Conservation (phyloP, 2,113 vertebrate genomes). For the Pipa parva region DNA sequence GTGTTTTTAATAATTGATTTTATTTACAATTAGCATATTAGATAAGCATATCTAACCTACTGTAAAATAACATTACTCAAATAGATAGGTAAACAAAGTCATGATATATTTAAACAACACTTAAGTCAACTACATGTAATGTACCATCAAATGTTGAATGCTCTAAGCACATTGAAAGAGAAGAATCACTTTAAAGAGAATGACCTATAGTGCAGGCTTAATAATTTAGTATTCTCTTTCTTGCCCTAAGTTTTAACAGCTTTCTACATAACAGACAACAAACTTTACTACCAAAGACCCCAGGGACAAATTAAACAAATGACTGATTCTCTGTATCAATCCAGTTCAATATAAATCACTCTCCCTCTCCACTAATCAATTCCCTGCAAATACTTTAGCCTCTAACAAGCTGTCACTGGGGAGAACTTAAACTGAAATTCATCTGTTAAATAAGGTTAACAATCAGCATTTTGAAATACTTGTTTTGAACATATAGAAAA, state of each 20-base stretch:
- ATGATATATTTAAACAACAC: no score
- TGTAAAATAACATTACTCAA: no score
- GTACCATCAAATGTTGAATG: neutral
- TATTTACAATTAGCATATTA: no score
- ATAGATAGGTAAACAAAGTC: no score
- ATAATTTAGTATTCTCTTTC: slow-evolving; percentile 8
- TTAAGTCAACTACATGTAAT: neutral
- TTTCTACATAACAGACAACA: slow-evolving; percentile 1
- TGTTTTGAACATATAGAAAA: neutral
- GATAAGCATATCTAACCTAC: no score
- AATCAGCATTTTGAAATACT: slow-evolving; percentile 5
- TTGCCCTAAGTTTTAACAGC: slow-evolving; percentile 4
- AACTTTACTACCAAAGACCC: slow-evolving; percentile 36
- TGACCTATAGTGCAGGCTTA: slow-evolving; percentile 4
- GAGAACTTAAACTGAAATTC: slow-evolving; percentile 37
- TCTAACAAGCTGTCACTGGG: slow-evolving; percentile 21
- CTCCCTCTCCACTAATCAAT: slow-evolving; percentile 25
- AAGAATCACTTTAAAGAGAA: neutral
- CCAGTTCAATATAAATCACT: slow-evolving; percentile 45
- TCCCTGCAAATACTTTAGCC: slow-evolving; percentile 25
- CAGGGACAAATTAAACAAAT: slow-evolving; percentile 38
- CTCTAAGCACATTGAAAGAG: neutral
- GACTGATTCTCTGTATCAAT: slow-evolving; percentile 26
- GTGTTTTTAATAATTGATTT: no score
- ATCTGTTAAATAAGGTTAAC: slow-evolving; percentile 40